Evolutionary conservation across 1,140 invertebrate genomes (phyloP).

Genomic region (Drosophila lacertosa): DNA sequence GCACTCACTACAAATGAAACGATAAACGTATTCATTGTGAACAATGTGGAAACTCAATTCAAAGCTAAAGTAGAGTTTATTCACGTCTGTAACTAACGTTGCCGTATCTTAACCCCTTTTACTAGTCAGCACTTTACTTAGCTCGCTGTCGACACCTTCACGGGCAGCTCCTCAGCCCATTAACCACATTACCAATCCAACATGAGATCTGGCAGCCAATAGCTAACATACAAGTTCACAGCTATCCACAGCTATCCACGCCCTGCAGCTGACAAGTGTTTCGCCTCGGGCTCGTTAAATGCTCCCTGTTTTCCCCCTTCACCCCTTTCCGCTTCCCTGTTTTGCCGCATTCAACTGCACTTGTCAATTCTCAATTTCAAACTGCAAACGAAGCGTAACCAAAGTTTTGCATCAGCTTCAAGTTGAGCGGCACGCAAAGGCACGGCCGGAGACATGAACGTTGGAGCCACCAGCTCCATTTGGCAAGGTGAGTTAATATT

Average conservation of each 20-base stretch:
- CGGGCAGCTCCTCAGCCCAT: constrained; percentile 24
- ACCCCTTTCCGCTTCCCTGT: too few relatives aligned
- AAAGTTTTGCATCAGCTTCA: constrained; percentile 67
- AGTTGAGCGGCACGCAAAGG: constrained; percentile 32
- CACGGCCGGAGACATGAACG: constrained; percentile 17
- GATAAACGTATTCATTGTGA: not conserved
- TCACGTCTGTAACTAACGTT: not conserved
- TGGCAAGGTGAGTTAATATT: constrained; percentile 70
- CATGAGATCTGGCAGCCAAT: constrained; percentile 13
- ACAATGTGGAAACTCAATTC: too few relatives aligned
- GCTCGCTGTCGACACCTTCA: constrained; percentile 16
- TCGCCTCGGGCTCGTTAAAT: not conserved
- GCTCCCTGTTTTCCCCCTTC: too few relatives aligned
- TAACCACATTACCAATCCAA: constrained; percentile 30
- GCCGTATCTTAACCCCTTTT: constrained; percentile 11
- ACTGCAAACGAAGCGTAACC: constrained; percentile 45
- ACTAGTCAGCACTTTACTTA: not conserved
- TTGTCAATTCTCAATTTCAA: constrained; percentile 39
- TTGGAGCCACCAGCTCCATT: constrained; percentile 25
- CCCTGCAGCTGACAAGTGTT: constrained; percentile 9
- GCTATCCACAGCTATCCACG: not conserved
- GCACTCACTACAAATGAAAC: too few relatives aligned
- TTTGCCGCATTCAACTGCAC: constrained; percentile 26
- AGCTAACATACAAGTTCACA: constrained; percentile 8
- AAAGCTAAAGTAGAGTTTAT: too few relatives aligned